Conservation (phyloP, 2,888 invertebrate genomes). For the Heliconius ethilla region DNA sequence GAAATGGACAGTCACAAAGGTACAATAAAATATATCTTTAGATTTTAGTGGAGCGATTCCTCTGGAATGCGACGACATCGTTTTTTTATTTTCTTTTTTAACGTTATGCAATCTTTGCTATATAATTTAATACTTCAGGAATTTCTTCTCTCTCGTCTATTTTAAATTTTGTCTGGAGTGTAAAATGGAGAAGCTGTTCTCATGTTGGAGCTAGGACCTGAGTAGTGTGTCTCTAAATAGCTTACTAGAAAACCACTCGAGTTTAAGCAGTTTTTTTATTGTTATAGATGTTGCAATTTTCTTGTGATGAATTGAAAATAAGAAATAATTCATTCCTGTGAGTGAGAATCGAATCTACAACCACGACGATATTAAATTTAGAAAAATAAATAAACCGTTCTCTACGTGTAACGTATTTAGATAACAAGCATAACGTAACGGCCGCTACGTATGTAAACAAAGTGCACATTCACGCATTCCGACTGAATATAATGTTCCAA, state of each 20-base stretch:
- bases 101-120: conserved; percentile 18
- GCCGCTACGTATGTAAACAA: conserved; percentile 22
- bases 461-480: conserved; percentile 31
- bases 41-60: conserved; percentile 25
- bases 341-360: too few relatives aligned
- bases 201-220: too few relatives aligned
- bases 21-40: conserved; percentile 19
- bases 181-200: background rate
- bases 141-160: conserved; percentile 15
- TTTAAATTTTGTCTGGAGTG: conserved; percentile 24
- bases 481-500: conserved; percentile 37
- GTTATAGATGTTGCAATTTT: too few relatives aligned
- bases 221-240: too few relatives aligned
- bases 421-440: conserved; percentile 17
- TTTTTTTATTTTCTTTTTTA: conserved; percentile 13
- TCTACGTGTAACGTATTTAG: conserved; percentile 2
- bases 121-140: background rate
- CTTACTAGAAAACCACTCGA: too few relatives aligned
- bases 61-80: conserved; percentile 17
- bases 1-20: background rate
- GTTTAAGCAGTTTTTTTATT: too few relatives aligned
- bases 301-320: too few relatives aligned
- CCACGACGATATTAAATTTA: too few relatives aligned
- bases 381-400: background rate
- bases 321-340: too few relatives aligned